Conservation (phyloP, 2,888 invertebrate species). For the Uropetala carovei region DNA sequence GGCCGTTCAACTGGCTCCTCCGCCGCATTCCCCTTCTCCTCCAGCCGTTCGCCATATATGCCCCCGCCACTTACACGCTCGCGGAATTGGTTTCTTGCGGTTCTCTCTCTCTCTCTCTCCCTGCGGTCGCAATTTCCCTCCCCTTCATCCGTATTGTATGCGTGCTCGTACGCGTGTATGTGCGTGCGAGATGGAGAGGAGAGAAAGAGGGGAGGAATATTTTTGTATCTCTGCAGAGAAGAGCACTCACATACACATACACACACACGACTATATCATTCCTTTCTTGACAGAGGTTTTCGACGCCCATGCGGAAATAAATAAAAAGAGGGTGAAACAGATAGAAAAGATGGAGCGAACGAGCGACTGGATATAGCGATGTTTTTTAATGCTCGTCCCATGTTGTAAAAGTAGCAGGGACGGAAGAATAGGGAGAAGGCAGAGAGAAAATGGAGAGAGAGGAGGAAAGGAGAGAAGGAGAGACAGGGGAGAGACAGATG, state of each 20-base stretch:
- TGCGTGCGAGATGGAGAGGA: no score
- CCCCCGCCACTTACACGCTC: neutral
- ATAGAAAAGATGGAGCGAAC: no score
- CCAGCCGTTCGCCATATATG: neutral
- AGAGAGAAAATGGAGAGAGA: no score
- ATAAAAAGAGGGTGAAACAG: no score
- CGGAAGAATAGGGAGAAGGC: no score
- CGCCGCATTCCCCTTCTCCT: neutral
- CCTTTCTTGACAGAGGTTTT: neutral
- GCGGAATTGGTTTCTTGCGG: slow-evolving; percentile 27
- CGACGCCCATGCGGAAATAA: no score
- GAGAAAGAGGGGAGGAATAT: neutral
- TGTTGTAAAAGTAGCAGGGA: no score
- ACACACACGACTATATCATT: neutral
- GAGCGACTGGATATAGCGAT: no score
- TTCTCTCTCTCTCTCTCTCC: neutral
- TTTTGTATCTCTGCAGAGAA: neutral
- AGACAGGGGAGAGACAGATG: no score
- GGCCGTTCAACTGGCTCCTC: neutral
- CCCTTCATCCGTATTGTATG: neutral
- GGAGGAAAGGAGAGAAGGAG: no score
- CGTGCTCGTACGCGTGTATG: no score
- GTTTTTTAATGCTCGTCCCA: no score
- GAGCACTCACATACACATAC: neutral
- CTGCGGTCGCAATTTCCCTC: neutral